Evolutionary conservation across 2,797 vertebrate species (phyloP).

Genomic region (Leuciscus waleckii): DNA sequence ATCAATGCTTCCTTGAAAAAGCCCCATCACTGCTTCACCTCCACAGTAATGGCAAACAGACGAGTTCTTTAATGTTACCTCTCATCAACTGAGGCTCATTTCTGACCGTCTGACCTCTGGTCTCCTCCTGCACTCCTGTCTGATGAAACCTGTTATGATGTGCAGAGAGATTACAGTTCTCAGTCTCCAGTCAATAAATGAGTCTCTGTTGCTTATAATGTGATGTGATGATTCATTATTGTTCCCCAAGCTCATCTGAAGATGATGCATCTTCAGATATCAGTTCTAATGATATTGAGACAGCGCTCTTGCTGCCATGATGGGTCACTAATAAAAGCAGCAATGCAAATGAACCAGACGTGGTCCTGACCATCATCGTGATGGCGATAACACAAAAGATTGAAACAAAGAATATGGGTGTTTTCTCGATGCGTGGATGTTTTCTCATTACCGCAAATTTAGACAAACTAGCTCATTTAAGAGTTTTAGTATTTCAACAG

Average conservation of each 20-base stretch:
- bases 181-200: not conserved
- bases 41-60: not conserved
- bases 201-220: slow-evolving; percentile 12
- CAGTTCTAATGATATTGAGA: not conserved
- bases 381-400: not conserved
- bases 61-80: not conserved
- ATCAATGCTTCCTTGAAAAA: not conserved
- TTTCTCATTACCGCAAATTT: not conserved
- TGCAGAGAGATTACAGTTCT: not conserved
- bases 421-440: not conserved
- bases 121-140: not conserved
- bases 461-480: not conserved
- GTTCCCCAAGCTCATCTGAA: not conserved
- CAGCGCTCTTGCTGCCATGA: not conserved
- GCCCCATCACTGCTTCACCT: not conserved
- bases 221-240: slow-evolving; percentile 5
- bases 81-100: not conserved
- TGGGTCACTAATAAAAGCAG: slow-evolving; percentile 13
- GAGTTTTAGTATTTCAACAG: not conserved
- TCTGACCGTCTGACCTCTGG: not conserved
- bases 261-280: slow-evolving; percentile 1
- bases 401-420: not conserved
- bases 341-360: not conserved
- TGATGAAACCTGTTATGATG: slow-evolving; percentile 24
- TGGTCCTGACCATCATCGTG: not conserved